Conservation (phyloP, 2,888 invertebrate genomes). For the Pinctada fucata region DNA sequence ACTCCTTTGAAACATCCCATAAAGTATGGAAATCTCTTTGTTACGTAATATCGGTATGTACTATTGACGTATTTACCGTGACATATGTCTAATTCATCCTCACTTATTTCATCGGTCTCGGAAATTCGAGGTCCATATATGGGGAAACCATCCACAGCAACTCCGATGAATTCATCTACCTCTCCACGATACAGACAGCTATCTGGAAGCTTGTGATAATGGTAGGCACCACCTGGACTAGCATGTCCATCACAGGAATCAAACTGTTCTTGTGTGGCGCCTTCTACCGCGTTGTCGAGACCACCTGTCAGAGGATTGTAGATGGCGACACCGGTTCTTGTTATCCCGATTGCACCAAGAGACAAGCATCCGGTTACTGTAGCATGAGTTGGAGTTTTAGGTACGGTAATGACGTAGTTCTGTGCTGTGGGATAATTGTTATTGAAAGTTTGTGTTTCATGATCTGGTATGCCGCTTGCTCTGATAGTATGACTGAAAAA, state of each 20-base stretch:
- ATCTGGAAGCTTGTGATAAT: constrained; percentile 46
- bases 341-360: constrained; percentile 33
- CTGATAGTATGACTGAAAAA: constrained; percentile 25
- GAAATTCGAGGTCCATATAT: constrained; percentile 44
- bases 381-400: constrained; percentile 19
- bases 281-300: constrained; percentile 35
- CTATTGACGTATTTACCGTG: constrained; percentile 44
- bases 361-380: constrained; percentile 16
- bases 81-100: constrained; percentile 44
- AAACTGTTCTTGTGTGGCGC: constrained; percentile 34
- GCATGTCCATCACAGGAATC: constrained; percentile 51
- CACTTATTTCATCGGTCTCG: constrained; percentile 20
- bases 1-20: constrained; percentile 44
- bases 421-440: constrained; percentile 23
- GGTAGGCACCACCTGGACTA: constrained; percentile 38
- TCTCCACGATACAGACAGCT: constrained; percentile 37
- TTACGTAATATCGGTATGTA: constrained; percentile 45
- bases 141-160: constrained; percentile 49
- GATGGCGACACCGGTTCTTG: constrained; percentile 39
- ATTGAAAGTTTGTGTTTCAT: constrained; percentile 14
- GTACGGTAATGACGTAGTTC: constrained; percentile 23
- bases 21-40: constrained; percentile 44
- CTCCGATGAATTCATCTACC: constrained; percentile 44
- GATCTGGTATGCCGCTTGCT: constrained; percentile 35
- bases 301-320: constrained; percentile 27